A percentile compares a stretch with the other conserved stretches of the same genome.
Evolutionary conservation across 2,797 vertebrate genomes (phyloP).

Genomic region (Poecile montanus): DNA sequence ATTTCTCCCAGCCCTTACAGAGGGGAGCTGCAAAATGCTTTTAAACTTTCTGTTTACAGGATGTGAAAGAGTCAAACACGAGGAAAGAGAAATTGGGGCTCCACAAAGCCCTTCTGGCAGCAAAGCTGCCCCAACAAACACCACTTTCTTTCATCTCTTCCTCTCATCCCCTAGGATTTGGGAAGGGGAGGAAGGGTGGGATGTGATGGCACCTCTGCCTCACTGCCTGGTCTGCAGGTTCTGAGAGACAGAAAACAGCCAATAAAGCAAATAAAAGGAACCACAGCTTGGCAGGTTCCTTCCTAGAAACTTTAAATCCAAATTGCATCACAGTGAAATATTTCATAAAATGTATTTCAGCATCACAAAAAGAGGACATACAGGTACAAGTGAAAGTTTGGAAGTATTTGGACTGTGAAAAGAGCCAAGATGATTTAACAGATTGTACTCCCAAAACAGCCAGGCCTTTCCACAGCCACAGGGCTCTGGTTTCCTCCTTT

Average conservation of each 20-base stretch:
- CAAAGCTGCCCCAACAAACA: background rate
- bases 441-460: background rate
- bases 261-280: background rate
- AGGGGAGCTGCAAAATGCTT: background rate
- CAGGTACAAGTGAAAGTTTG: background rate
- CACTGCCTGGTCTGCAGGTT: background rate
- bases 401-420: background rate
- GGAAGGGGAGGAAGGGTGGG: background rate
- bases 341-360: background rate
- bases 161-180: background rate
- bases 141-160: fast-evolving
- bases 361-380: background rate
- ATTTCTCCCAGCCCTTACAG: background rate
- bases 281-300: background rate
- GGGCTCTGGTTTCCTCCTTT: background rate
- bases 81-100: background rate
- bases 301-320: background rate
- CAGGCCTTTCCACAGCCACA: background rate
- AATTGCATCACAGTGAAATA: background rate
- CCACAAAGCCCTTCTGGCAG: background rate
- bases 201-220: background rate
- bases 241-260: background rate
- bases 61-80: background rate
- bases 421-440: background rate
- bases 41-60: background rate